These are phyloP conservation scores for Acholoe squamosa DNA, from an alignment of 2,888 invertebrate genomes.

Conservation along the genomic window DNA sequence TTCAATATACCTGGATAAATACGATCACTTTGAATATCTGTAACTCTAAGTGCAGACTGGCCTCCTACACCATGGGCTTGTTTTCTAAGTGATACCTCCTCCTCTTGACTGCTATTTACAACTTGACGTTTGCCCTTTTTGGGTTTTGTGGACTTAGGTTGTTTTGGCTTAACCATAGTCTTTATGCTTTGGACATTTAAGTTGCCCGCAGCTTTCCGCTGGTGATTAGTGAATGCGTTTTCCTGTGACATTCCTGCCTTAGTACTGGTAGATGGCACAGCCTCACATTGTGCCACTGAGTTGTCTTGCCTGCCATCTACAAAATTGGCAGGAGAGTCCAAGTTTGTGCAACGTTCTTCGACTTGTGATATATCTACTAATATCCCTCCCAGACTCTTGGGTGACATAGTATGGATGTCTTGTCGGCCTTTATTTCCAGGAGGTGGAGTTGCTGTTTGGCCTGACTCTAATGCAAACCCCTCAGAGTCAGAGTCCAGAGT, in stretches of 20 bases:
- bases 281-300: too few relatives aligned
- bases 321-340: too few relatives aligned
- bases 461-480: background rate
- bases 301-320: too few relatives aligned
- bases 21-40: too few relatives aligned
- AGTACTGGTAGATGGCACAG: too few relatives aligned
- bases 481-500: slow-evolving; percentile 19
- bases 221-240: slow-evolving; percentile 19
- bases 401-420: background rate
- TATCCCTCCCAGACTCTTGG: background rate
- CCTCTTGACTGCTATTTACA: background rate
- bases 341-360: too few relatives aligned
- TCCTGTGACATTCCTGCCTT: background rate
- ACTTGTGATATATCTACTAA: background rate
- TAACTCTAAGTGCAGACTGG: background rate
- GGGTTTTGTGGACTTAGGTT: background rate
- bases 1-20: too few relatives aligned
- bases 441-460: too few relatives aligned
- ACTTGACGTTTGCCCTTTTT: background rate
- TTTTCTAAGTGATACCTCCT: background rate
- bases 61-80: too few relatives aligned
- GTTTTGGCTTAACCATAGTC: background rate
- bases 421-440: too few relatives aligned
- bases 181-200: background rate
- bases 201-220: background rate